phyloP scores from a whole-genome alignment of 2,797 vertebrate genomes.

The Gymnocypris eckloni region DNA sequence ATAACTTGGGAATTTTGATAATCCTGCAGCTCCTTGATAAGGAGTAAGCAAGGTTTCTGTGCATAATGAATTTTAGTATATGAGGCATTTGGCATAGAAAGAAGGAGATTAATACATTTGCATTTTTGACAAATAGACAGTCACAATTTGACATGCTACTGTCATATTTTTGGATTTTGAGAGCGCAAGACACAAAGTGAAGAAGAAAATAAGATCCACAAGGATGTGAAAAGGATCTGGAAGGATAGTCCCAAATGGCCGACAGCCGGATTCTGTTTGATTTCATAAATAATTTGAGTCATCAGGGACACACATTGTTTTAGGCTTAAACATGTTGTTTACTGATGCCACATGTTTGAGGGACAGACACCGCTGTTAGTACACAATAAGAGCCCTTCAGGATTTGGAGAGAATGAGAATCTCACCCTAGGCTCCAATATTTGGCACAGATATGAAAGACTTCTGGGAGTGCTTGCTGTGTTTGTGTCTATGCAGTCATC shows the following conservation, averaged over 20 bases:
- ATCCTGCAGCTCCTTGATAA: no score
- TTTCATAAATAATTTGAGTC: slow-evolving; percentile 87
- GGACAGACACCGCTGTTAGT: slow-evolving; percentile 77
- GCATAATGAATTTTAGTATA: background rate
- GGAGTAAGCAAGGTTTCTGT: no score
- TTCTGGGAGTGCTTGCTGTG: slow-evolving; percentile 59
- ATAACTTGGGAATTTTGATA: no score
- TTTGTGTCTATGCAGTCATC: slow-evolving; percentile 53
- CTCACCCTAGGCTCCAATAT: slow-evolving; percentile 72
- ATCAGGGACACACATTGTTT: slow-evolving; percentile 82
- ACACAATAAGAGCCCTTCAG: slow-evolving; percentile 75
- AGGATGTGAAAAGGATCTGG: slow-evolving; percentile 66
- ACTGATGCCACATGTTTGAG: slow-evolving; percentile 83
- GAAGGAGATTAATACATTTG: background rate
- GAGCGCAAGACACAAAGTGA: slow-evolving; percentile 20
- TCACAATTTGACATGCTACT: background rate
- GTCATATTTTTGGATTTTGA: slow-evolving; percentile 22
- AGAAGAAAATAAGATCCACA: slow-evolving; percentile 44
- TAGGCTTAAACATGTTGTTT: slow-evolving; percentile 83
- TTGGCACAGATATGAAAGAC: slow-evolving; percentile 77
- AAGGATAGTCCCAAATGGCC: slow-evolving; percentile 78
- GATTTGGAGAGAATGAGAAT: slow-evolving; percentile 63
- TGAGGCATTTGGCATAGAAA: no score
- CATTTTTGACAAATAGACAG: background rate
- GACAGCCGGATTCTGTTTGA: slow-evolving; percentile 81